These are phyloP conservation scores for Drosophila guanche DNA, from an alignment of 1,140 invertebrate species.

Conservation along the genomic window DNA sequence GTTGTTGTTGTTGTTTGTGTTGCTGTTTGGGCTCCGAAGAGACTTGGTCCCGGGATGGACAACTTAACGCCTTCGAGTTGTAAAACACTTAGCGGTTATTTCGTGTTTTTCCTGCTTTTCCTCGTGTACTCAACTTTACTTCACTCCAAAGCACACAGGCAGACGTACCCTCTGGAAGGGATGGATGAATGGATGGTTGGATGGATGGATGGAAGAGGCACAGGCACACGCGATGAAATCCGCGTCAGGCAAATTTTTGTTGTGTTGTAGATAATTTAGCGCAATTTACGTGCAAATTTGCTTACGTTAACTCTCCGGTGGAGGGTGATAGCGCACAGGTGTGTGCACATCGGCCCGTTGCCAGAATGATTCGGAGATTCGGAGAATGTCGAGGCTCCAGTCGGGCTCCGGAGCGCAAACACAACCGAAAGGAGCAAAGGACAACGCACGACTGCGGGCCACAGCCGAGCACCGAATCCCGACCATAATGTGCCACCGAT, in stretches of 20 bases:
- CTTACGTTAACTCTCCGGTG: constrained; percentile 53
- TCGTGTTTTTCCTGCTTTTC: constrained; percentile 53
- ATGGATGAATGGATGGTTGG: background rate
- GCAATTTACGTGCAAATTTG: constrained; percentile 78
- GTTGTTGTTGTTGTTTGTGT: background rate
- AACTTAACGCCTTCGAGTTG: constrained; percentile 76
- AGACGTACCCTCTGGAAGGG: constrained; percentile 5
- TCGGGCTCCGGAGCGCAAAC: constrained; percentile 53
- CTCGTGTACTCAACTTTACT: constrained; percentile 3
- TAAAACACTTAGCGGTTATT: constrained; percentile 81
- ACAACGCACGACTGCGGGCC: constrained; percentile 70
- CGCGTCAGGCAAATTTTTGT: constrained; percentile 62
- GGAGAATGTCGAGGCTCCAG: constrained; percentile 35
- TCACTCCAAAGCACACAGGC: constrained; percentile 10
- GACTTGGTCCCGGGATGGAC: constrained; percentile 40
- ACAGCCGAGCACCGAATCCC: constrained; percentile 31
- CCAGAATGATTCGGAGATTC: constrained; percentile 34
- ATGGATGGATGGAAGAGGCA: background rate
- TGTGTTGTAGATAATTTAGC: constrained; percentile 71
- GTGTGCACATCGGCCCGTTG: constrained; percentile 47
- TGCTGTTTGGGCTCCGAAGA: constrained; percentile 20
- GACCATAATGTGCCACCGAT: constrained; percentile 19
- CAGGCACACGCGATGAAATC: constrained; percentile 50
- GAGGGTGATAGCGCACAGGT: constrained; percentile 64
- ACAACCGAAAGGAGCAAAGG: constrained; percentile 77